A percentile compares a stretch with the other conserved stretches of the same genome.
Evolutionary conservation across 2,797 vertebrate species (phyloP).

Genomic region (Protosalanx chinensis): DNA sequence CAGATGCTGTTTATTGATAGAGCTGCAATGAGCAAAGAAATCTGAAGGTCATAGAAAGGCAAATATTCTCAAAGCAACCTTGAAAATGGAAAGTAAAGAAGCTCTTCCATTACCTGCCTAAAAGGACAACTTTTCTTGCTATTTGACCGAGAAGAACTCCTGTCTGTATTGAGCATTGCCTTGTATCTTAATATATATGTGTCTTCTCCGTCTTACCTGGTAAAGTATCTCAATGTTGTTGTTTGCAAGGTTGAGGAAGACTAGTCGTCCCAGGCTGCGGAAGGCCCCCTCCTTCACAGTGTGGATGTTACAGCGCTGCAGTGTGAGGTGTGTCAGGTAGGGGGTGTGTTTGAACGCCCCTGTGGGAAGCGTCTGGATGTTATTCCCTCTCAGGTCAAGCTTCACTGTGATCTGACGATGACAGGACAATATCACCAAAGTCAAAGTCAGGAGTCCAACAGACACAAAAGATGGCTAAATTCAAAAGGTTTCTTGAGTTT

Average conservation of each 20-base stretch:
- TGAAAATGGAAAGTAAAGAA: too few relatives aligned
- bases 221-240: conserved; percentile 84
- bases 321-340: conserved; percentile 83
- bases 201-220: conserved; percentile 61
- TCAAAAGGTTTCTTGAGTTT: background rate
- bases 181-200: too few relatives aligned
- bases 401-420: conserved; percentile 80
- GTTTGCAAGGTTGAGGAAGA: conserved; percentile 86
- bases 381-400: conserved; percentile 82
- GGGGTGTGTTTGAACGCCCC: conserved; percentile 80
- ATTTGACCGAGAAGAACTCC: too few relatives aligned
- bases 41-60: too few relatives aligned
- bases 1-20: background rate
- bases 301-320: conserved; percentile 82
- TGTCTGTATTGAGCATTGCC: too few relatives aligned
- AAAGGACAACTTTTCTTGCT: too few relatives aligned
- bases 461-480: background rate
- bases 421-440: conserved; percentile 1
- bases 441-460: background rate
- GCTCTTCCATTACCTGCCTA: too few relatives aligned
- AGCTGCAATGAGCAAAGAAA: too few relatives aligned
- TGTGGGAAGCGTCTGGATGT: conserved; percentile 70
- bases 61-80: too few relatives aligned
- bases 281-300: conserved; percentile 88
- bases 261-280: conserved; percentile 82